phyloP scores from a whole-genome alignment of 2,888 invertebrate species.

The Dichetophora obliterata region DNA sequence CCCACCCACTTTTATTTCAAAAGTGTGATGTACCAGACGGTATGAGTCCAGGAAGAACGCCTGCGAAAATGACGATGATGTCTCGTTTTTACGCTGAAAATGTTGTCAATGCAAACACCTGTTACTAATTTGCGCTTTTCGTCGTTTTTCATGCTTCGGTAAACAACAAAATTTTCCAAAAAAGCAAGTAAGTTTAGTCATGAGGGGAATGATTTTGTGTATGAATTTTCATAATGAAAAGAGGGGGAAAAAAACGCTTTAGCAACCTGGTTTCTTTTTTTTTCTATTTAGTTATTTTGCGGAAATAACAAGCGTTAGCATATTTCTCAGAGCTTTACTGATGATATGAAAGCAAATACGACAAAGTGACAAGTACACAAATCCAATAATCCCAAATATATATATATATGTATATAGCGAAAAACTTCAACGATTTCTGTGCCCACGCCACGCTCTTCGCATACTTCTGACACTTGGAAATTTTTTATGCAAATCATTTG shows the following conservation, averaged over 20 bases:
- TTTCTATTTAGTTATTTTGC: background rate
- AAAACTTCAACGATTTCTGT: background rate
- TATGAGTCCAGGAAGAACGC: background rate
- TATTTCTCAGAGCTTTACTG: background rate
- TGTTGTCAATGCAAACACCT: constrained; percentile 54
- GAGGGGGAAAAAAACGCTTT: background rate
- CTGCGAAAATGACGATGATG: constrained; percentile 37
- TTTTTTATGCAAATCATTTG: constrained; percentile 42
- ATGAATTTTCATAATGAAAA: background rate
- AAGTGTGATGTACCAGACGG: background rate
- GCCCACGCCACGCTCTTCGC: background rate
- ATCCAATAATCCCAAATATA: constrained; percentile 24
- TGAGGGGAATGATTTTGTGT: constrained; percentile 5
- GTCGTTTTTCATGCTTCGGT: constrained; percentile 36
- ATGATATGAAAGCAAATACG: background rate
- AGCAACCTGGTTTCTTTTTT: background rate
- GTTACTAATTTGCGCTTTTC: constrained; percentile 53
- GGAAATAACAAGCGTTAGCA: background rate
- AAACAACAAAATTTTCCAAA: constrained; percentile 23
- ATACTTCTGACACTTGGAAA: background rate
- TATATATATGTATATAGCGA: background rate
- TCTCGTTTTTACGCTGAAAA: constrained; percentile 43
- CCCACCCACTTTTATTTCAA: background rate
- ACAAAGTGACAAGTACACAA: background rate
- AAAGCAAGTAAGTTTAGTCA: constrained; percentile 17